Evolutionary conservation across 2,113 vertebrate species (phyloP).

Genomic region (Felis chaus): DNA sequence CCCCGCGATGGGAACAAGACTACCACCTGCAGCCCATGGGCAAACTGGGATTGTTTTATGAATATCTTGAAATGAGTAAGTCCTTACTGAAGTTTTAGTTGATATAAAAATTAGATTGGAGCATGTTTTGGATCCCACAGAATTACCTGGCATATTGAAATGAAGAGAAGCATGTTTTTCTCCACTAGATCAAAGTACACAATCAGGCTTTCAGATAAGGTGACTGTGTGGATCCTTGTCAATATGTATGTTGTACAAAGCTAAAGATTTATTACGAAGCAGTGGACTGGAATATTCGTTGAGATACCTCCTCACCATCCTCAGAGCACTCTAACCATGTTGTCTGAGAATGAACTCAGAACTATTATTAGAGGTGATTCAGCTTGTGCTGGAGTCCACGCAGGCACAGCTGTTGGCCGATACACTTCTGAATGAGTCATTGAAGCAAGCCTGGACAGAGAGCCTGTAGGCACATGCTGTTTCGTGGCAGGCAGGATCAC

Average conservation of each 20-base stretch:
- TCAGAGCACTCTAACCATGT: neutral
- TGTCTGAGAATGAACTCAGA: neutral
- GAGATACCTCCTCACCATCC: neutral
- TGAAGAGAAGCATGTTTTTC: neutral
- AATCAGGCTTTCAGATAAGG: neutral
- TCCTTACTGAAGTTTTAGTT: constrained; percentile 21
- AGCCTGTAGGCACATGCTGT: too few relatives aligned
- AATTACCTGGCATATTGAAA: neutral
- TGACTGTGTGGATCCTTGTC: neutral
- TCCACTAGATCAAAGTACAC: neutral
- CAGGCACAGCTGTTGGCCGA: neutral
- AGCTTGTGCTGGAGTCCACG: neutral
- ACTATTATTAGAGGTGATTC: neutral
- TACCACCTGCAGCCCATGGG: constrained; percentile 90
- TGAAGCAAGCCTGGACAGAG: neutral
- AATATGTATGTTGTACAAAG: neutral
- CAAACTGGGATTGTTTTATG: constrained; percentile 93
- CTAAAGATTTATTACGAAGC: neutral
- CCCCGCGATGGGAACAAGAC: constrained; percentile 95
- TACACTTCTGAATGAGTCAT: neutral
- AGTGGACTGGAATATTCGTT: neutral
- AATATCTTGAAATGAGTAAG: constrained; percentile 98
- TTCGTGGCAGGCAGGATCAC: too few relatives aligned
- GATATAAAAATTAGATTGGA: neutral
- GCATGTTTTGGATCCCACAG: neutral